phyloP scores from a whole-genome alignment of 2,797 vertebrate genomes.

The Nasua narica region DNA sequence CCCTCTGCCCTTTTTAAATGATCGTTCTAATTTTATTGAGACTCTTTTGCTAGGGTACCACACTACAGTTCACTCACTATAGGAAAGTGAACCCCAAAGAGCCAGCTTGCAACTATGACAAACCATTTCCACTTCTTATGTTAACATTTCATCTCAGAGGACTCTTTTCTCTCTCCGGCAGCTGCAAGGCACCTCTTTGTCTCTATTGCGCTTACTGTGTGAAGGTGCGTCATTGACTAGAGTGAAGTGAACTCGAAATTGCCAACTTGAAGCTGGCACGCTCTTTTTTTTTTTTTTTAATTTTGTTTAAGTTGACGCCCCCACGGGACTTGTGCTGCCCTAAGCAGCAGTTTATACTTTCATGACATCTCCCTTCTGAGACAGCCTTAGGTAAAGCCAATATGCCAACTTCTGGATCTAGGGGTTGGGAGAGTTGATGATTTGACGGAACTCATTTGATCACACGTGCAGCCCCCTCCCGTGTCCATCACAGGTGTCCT shows the following conservation, averaged over 20 bases:
- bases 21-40: constrained; percentile 88
- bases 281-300: constrained; percentile 76
- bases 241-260: constrained; percentile 85
- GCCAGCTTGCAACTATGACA: constrained; percentile 84
- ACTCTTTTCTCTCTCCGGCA: constrained; percentile 85
- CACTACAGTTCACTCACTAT: constrained; percentile 86
- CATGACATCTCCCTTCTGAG: constrained; percentile 64
- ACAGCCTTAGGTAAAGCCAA: constrained; percentile 45
- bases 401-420: constrained; percentile 38
- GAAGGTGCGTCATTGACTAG: constrained; percentile 85
- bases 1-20: constrained; percentile 84
- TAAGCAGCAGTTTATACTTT: constrained; percentile 64
- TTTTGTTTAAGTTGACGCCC: constrained; percentile 81
- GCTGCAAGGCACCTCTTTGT: constrained; percentile 86
- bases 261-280: constrained; percentile 84
- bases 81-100: constrained; percentile 87
- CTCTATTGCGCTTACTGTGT: constrained; percentile 84
- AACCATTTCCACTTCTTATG: constrained; percentile 87
- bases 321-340: constrained; percentile 72
- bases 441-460: constrained; percentile 53
- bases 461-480: background rate
- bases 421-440: background rate
- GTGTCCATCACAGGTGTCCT: constrained; percentile 54
- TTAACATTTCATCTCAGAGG: constrained; percentile 89
- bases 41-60: constrained; percentile 83